These are phyloP conservation scores for Catharus bicknelli DNA, from an alignment of 2,113 vertebrate species.

Conservation along the genomic window DNA sequence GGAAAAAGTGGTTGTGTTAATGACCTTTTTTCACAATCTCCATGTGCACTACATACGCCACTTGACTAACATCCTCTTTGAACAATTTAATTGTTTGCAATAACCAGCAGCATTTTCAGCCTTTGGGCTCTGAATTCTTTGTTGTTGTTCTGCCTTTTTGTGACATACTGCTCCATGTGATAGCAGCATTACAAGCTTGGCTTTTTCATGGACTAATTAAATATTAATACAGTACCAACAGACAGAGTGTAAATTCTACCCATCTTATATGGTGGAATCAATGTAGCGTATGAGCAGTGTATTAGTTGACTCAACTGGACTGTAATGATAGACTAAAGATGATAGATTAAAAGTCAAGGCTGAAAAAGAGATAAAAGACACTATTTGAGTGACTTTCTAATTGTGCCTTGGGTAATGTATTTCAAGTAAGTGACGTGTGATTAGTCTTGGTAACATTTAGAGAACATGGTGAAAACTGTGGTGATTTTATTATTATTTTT, in stretches of 20 bases:
- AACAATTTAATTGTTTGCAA: background rate
- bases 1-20: background rate
- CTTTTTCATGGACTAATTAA: background rate
- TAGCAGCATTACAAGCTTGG: background rate
- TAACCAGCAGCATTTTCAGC: background rate
- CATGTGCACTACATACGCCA: rapidly evolving
- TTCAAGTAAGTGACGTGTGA: background rate
- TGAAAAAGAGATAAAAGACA: background rate
- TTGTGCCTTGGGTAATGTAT: background rate
- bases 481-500: background rate
- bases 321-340: background rate
- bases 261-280: background rate
- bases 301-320: background rate
- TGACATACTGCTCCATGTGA: background rate
- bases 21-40: background rate
- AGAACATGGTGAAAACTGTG: background rate
- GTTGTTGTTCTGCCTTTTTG: background rate
- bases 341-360: background rate
- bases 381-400: background rate
- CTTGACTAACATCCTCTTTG: background rate
- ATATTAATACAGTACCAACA: background rate
- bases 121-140: background rate
- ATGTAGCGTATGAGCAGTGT: background rate
- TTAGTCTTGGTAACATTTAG: background rate
- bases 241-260: background rate